phyloP scores from a whole-genome alignment of 64 coral and sea anemone species.

The Trachythela sp. region DNA sequence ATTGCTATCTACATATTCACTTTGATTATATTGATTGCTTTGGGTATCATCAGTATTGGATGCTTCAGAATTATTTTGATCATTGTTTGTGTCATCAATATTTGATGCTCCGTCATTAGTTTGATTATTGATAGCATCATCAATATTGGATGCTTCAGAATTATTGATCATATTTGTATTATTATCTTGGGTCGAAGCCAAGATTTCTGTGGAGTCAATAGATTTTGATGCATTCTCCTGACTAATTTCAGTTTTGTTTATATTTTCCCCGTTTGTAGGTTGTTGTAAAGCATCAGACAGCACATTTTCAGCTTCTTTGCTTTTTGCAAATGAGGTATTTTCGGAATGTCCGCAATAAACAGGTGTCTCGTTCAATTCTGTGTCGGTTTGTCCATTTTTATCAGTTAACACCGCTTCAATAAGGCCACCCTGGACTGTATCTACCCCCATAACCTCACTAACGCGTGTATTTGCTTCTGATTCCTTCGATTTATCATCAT shows the following conservation, averaged over 20 bases:
- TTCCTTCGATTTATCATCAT: background rate
- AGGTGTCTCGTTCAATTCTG: background rate
- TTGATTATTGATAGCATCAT: background rate
- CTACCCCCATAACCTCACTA: background rate
- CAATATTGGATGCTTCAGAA: background rate
- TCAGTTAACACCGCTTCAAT: background rate
- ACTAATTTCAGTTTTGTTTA: background rate
- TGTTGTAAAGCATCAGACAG: background rate
- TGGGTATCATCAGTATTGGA: background rate
- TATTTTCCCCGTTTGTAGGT: background rate
- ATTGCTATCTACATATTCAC: background rate
- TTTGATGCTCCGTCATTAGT: background rate
- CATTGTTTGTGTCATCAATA: too few species aligned
- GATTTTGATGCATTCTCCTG: background rate
- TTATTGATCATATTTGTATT: background rate
- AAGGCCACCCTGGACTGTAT: background rate
- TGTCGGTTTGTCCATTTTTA: background rate
- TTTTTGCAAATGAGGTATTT: background rate
- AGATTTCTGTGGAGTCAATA: too few species aligned
- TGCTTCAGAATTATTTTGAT: background rate
- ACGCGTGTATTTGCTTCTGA: background rate
- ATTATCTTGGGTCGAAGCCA: background rate
- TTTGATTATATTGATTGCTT: background rate
- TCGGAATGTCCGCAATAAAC: background rate
- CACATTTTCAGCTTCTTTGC: background rate